Evolutionary conservation across 2,888 invertebrate genomes (phyloP).

Genomic region (Tachina lurida): DNA sequence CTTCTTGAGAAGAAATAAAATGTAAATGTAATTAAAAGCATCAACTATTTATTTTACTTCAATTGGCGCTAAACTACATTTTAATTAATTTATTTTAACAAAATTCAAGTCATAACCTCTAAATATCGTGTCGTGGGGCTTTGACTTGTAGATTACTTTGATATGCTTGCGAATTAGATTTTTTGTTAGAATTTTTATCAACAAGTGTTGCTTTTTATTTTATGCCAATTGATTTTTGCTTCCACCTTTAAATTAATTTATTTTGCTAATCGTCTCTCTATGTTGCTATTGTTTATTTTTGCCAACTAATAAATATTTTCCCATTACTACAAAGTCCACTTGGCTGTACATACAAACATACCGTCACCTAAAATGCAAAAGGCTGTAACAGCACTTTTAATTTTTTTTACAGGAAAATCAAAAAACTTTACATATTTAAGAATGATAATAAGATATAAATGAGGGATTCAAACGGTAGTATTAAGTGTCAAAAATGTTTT

Average conservation of each 20-base stretch:
- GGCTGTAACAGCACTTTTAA: too few relatives aligned
- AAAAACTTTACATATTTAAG: too few relatives aligned
- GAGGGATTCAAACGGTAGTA: too few relatives aligned
- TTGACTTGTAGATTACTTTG: constrained; percentile 28
- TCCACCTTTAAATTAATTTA: constrained; percentile 29
- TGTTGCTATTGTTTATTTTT: constrained; percentile 3
- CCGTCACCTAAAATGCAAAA: too few relatives aligned
- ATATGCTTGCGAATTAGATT: constrained; percentile 9
- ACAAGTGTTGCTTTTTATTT: constrained; percentile 58
- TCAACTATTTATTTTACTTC: constrained; percentile 15
- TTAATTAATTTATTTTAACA: constrained; percentile 39
- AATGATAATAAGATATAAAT: too few relatives aligned
- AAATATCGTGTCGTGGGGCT: constrained; percentile 12
- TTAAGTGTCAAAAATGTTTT: too few relatives aligned
- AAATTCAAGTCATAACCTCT: constrained; percentile 1
- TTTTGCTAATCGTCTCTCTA: constrained; percentile 23
- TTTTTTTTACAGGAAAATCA: too few relatives aligned
- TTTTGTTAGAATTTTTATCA: constrained; percentile 47
- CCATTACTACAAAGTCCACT: constrained; percentile 67
- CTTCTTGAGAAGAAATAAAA: background rate
- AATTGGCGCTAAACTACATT: constrained; percentile 58
- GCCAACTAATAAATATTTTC: constrained; percentile 39
- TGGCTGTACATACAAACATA: constrained; percentile 17
- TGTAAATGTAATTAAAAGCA: constrained; percentile 14
- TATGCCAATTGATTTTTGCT: constrained; percentile 5